Percentiles rank a stretch among this genome's conserved stretches.
phyloP scores from a whole-genome alignment of 2,888 invertebrate genomes.

The Gari tellinella region DNA sequence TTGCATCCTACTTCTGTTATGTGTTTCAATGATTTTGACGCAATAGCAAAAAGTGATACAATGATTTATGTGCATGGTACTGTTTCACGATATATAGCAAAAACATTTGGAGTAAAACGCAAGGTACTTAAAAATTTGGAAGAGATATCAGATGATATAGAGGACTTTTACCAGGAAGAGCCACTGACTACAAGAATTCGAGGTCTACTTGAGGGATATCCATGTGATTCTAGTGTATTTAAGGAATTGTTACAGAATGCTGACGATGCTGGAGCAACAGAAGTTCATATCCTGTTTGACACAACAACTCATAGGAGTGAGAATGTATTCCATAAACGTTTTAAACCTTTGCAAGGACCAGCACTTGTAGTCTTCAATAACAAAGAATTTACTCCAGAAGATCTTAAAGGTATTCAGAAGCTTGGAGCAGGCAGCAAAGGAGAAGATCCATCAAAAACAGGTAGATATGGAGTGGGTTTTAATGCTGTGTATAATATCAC shows the following conservation, averaged over 20 bases:
- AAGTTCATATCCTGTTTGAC: conserved; percentile 37
- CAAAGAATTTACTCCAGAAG: conserved; percentile 64
- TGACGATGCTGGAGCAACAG: conserved; percentile 78
- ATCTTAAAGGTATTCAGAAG: conserved; percentile 69
- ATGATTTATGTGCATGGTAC: conserved; percentile 60
- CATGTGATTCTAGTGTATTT: conserved; percentile 76
- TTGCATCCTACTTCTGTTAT: conserved; percentile 59
- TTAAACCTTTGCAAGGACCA: conserved; percentile 68
- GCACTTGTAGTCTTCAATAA: conserved; percentile 75
- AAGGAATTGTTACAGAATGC: conserved; percentile 82
- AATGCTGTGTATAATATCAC: conserved; percentile 77
- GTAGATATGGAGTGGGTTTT: conserved; percentile 77
- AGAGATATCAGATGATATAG: conserved; percentile 57
- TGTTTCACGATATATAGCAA: conserved; percentile 15
- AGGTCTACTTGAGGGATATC: conserved; percentile 76
- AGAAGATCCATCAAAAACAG: conserved; percentile 70
- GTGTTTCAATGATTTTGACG: conserved; percentile 73
- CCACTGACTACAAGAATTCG: conserved; percentile 76
- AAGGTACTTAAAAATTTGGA: conserved; percentile 64
- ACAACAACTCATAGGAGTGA: conserved; percentile 7
- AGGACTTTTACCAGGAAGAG: conserved; percentile 77
- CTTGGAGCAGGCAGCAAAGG: conserved; percentile 72
- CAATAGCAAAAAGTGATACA: conserved; percentile 64
- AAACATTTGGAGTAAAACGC: conserved; percentile 30
- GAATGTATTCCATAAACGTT: conserved; percentile 15